Evolutionary conservation across 2,113 vertebrate species (phyloP).

Genomic region (Aleadryas rufinucha): DNA sequence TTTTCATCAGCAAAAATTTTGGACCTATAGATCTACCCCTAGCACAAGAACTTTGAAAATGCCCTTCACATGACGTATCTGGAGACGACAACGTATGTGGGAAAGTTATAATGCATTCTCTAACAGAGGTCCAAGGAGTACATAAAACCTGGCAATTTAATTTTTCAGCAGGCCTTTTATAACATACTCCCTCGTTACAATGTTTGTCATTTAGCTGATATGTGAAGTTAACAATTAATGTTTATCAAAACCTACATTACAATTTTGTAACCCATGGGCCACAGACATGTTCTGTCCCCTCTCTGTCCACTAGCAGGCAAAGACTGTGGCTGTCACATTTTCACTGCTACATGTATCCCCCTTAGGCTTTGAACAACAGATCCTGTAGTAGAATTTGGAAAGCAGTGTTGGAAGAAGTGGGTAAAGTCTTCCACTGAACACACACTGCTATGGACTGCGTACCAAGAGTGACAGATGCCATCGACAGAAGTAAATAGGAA

Average conservation of each 20-base stretch:
- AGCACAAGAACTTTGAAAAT: not conserved
- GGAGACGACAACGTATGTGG: not conserved
- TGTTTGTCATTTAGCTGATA: not conserved
- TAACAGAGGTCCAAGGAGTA: not conserved
- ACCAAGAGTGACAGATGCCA: not conserved
- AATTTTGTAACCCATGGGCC: not conserved
- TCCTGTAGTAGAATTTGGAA: not conserved
- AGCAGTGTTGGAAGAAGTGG: not conserved
- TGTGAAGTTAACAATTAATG: not conserved
- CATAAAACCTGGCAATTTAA: not conserved
- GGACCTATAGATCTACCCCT: not conserved
- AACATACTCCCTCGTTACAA: not conserved
- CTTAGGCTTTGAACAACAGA: not conserved
- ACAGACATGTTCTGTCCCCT: not conserved
- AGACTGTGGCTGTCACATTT: not conserved
- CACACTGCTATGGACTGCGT: not conserved
- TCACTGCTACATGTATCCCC: not conserved
- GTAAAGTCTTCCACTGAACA: not conserved
- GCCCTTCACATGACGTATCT: not conserved
- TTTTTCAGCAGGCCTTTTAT: not conserved
- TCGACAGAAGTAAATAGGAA: not conserved
- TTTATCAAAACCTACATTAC: not conserved
- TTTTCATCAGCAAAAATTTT: not conserved
- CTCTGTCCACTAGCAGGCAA: not conserved
- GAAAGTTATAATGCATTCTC: not conserved